Base-by-base conservation (phyloP, 2,113 vertebrate genomes). In the Haemorhous mexicanus region DNA sequence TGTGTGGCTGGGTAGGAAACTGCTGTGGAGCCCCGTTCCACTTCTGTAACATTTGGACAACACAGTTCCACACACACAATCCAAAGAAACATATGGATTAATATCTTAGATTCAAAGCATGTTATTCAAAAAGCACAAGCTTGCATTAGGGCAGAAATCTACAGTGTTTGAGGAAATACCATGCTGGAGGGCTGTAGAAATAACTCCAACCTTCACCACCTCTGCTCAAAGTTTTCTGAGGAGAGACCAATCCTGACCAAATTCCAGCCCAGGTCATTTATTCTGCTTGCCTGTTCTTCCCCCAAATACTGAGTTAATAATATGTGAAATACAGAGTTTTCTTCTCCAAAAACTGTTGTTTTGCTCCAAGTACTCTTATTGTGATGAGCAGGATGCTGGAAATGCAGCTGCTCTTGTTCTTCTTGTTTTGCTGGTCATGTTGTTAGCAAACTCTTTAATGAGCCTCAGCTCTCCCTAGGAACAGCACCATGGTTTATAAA, bases 401-500 rank as follows among this genome's bases (percentile, higher is more conserved):
- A 78, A 87, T 47, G 59, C 7, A 10, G 11, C 67, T 72, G 80
- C n/a, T 64, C 91, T 52, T 74, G 50, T 32, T 84, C 24, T 78
- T 72, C 89, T 91, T 89, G 90, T 69, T 89, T 92, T 95, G 83
- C 68, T 75, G 90, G 92, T 81, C 83, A 79, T 75, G 67, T 78
- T 61, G 69, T 89, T 79, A 92, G 74, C 78, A 95, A 89, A 91
- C 66, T 84, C 88, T 56, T 91, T 87, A 94, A 87, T 32, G 64
- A 96, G 80, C 22, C 76, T 90, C 89, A 50, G 39, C 24, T 78
- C 32, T 89, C 88, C 74, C 81, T 19, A 67, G 81, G 91, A 96
- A 59, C 84, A 76, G 47, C 69, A 47, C 37, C 70, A 26, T 6
- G 24, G 69, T 91, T 96, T 90, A 97, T 81, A 96, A 97, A 94